Base-by-base conservation (phyloP, 2,113 vertebrate genomes). In the Lipotes vexillifer region DNA sequence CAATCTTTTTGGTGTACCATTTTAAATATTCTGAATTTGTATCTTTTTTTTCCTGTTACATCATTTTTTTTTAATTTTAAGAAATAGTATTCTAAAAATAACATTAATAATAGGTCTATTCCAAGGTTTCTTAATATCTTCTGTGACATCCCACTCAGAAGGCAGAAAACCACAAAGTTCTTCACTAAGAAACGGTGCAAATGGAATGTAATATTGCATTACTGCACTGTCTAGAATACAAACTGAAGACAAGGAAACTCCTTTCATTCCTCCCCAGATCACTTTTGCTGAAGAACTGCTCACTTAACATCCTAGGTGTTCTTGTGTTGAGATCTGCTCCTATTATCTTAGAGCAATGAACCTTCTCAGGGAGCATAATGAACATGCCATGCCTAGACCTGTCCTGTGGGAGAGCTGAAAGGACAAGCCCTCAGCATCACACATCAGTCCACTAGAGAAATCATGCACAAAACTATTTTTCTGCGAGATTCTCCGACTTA, bases 81-180 rank as follows among this genome's bases (percentile, higher is more conserved):
- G 55, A 55, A 20, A 55, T 55, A 55, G 6, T 55, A 18, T 55
- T 55, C 18, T 20, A 55, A 55, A 55, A 85, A 85, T n/a, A n/a
- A n/a, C n/a, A 65, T 27, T 90, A 94, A 69, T 57, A 20, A 20
- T 14, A 84, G 14, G 11, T 88, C 63, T 95, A 78, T 57, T 72
- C 63, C 68, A 97, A 83, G 68, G 72, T 74, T 86, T 95, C 36
- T 72, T 81, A 91, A 36, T 61, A 72, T 57, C 36, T 86, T 88
- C 55, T 84, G 5, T 93, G 92, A 93, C 23, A 87, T 55, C 94
- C 66, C n/a, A 86, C 52, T 92, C n/a, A 89, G 78, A 92, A 82
- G 5, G 66, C 29, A 95, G 65, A 93, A 83, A 90, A 81, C 18
- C 55, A 57, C 61, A n/a, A 49, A 82, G 21, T 33, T 85, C 72